Percentiles rank a stretch among this genome's conserved stretches.
Evolutionary conservation across 2,113 vertebrate species (phyloP).

Genomic region (Microtus oregoni): DNA sequence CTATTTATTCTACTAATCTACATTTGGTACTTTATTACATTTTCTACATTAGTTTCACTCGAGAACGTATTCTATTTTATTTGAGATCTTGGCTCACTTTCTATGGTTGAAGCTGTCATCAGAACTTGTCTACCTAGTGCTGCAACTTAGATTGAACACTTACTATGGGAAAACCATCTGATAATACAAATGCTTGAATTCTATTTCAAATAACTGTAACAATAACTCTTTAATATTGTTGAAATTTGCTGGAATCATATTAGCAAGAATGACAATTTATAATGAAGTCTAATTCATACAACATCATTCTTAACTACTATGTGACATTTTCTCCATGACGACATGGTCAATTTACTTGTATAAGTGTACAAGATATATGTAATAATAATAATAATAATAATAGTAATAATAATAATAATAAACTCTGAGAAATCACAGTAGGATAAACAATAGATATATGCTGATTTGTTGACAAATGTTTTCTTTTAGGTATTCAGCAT

Average conservation of each 20-base stretch:
- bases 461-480: slow-evolving; percentile 28
- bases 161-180: not conserved
- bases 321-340: slow-evolving; percentile 51
- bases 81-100: not conserved
- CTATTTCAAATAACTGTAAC: not conserved
- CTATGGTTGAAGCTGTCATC: not conserved
- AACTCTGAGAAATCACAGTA: not conserved
- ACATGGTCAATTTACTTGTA: slow-evolving; percentile 20
- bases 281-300: slow-evolving; percentile 49
- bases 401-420: slow-evolving; percentile 51
- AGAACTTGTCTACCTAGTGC: not conserved
- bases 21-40: not conserved
- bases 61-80: not conserved
- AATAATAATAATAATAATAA: not conserved
- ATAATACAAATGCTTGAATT: not conserved
- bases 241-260: not conserved
- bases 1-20: not conserved
- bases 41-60: not conserved
- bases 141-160: not conserved
- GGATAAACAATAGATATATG: slow-evolving; percentile 45
- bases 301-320: slow-evolving; percentile 15
- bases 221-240: not conserved
- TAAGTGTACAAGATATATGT: no score
- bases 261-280: not conserved
- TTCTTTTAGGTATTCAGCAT: not conserved